Evolutionary conservation across 2,797 vertebrate genomes (phyloP).

Genomic region (Crypturellus tataupa): DNA sequence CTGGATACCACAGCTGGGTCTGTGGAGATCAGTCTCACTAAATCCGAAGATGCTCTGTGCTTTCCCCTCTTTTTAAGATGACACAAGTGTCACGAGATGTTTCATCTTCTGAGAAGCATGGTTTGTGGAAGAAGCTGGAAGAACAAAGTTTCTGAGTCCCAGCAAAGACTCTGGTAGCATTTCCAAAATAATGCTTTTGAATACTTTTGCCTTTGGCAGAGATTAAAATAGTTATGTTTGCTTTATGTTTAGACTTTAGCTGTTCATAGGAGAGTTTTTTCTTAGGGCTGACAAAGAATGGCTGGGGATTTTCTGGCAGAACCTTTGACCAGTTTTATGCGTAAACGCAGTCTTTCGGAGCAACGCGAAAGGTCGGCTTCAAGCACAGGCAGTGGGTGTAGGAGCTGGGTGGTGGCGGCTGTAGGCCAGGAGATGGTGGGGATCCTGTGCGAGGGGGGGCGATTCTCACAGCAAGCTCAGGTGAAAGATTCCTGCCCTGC

Average conservation of each 20-base stretch:
- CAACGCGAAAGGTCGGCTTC: background rate
- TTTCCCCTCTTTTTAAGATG: background rate
- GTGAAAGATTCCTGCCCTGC: background rate
- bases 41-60: background rate
- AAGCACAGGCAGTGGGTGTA: background rate
- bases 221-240: background rate
- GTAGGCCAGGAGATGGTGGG: background rate
- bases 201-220: no score
- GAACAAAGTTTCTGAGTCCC: no score
- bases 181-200: no score
- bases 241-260: background rate
- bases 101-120: background rate
- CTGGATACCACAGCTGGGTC: background rate
- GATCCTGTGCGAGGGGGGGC: background rate
- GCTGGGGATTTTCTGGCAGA: background rate
- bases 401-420: background rate
- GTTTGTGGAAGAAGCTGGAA: background rate
- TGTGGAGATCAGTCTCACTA: rapidly evolving
- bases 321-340: background rate
- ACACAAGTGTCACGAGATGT: background rate
- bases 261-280: background rate
- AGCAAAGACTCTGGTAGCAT: no score
- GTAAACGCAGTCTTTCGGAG: background rate
- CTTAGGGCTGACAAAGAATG: background rate
- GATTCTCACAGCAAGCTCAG: background rate